Base-by-base conservation (phyloP, 2,797 vertebrate genomes). In the Chaetophractus vellerosus region DNA sequence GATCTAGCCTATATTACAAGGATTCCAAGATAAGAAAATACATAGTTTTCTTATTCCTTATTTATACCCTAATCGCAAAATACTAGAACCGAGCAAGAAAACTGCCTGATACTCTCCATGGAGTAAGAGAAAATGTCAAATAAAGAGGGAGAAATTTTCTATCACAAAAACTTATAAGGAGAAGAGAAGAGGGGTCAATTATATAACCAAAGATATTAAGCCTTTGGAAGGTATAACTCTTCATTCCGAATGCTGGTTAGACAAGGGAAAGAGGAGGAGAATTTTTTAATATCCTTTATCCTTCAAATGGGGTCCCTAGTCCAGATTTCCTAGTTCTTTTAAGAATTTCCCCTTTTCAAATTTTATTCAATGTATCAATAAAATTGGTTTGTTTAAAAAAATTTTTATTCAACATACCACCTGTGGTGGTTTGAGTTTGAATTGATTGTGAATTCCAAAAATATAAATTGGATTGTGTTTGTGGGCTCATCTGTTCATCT, bases 1-100 rank as follows among this genome's bases (percentile, higher is more conserved):
- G 23, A 52, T 61, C 26, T 48, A 38, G 52, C 72, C 59, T 93
- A 0, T 59, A 92, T 68, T 52, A 72, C 28, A 48, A 66, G 36
- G 48, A 50, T 33, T 83, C 26, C 45, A 1, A 38, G 45, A 48
- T 55, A 80, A 95, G 55, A 75, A 66, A 95, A 83, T 31, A 26
- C 4, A 16, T 5, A 23, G 6, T 74, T 10, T 78, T 41, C 18
- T 11, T 89, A 0, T 83, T 96, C 59, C 7, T 69, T 71, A 55
- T 45, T 90, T 93, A 69, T 1, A 88, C 78, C 41, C 33, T 90
- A 75, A 90, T 85, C 69, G 66, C 78, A 75, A 59, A 96, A 88
- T 52, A 79, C 59, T 61, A 38, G n/a, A 95, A 33, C n/a, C 59
- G 93, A 55, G 21, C 64, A 92, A 89, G 36, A 85, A 64, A 28